Evolutionary conservation across 2,888 invertebrate species (phyloP).

Genomic region (Lampropteryx suffumata): DNA sequence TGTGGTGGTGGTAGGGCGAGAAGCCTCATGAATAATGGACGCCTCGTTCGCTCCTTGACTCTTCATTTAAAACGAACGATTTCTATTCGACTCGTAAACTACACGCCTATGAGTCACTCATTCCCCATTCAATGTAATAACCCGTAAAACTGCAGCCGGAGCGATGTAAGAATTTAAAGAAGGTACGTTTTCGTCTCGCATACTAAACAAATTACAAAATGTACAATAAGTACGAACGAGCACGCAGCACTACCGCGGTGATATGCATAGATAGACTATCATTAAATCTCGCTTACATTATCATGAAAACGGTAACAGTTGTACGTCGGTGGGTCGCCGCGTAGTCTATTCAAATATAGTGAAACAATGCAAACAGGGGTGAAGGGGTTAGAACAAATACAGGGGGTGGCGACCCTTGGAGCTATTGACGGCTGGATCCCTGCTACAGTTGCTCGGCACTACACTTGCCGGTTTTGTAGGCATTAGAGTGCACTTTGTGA

Average conservation of each 20-base stretch:
- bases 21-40: slow-evolving; percentile 79
- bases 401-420: slow-evolving; percentile 63
- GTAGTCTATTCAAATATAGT: slow-evolving; percentile 71
- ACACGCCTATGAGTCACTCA: slow-evolving; percentile 79
- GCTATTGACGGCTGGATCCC: slow-evolving; percentile 59
- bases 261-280: slow-evolving; percentile 54
- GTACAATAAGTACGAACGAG: slow-evolving; percentile 13
- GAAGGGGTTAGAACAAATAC: slow-evolving; percentile 70
- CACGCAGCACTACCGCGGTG: slow-evolving; percentile 18
- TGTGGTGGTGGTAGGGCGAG: slow-evolving; percentile 59
- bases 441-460: slow-evolving; percentile 61
- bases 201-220: slow-evolving; percentile 46
- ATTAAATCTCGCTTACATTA: slow-evolving; percentile 74
- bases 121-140: slow-evolving; percentile 78
- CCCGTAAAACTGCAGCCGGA: slow-evolving; percentile 74
- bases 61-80: slow-evolving; percentile 79
- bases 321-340: slow-evolving; percentile 58
- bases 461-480: slow-evolving; percentile 51
- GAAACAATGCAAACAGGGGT: slow-evolving; percentile 74
- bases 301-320: slow-evolving; percentile 76
- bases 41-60: slow-evolving; percentile 76
- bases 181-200: slow-evolving; percentile 57
- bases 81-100: slow-evolving; percentile 79
- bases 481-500: slow-evolving; percentile 60
- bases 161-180: slow-evolving; percentile 71